Conservation (phyloP, 2,888 invertebrate genomes). For the Ichneumoninae sp. region DNA sequence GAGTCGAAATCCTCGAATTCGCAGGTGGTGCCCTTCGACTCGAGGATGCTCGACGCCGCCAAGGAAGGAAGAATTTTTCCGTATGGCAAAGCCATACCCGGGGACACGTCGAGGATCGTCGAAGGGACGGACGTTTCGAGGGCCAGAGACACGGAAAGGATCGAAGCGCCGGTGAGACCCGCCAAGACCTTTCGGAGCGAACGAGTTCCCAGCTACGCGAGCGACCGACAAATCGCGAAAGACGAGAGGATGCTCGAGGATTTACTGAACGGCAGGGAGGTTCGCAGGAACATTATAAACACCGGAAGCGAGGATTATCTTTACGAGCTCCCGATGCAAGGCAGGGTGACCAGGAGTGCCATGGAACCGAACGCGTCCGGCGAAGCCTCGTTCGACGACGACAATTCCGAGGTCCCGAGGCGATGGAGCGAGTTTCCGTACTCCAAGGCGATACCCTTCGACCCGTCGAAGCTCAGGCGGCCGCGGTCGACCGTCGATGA, state of each 20-base stretch:
- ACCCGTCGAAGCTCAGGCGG: slow-evolving; percentile 55
- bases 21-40: slow-evolving; percentile 35
- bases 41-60: slow-evolving; percentile 50
- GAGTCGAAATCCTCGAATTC: not conserved
- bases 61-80: slow-evolving; percentile 39
- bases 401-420: slow-evolving; percentile 24
- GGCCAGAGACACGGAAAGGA: not conserved
- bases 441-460: slow-evolving; percentile 61
- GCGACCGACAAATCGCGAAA: not conserved
- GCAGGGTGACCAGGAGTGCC: not conserved
- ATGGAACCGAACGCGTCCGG: not conserved
- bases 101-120: slow-evolving; percentile 33
- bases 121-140: not conserved
- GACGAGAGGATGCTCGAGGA: not conserved
- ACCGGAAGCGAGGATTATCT: not conserved
- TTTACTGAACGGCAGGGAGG: not conserved
- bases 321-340: not conserved
- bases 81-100: slow-evolving; percentile 33
- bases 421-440: slow-evolving; percentile 59
- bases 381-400: not conserved
- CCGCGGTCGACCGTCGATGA: slow-evolving; percentile 24
- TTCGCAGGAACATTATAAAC: not conserved
- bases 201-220: not conserved
- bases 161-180: slow-evolving; percentile 25
- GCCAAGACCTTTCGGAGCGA: not conserved